These are phyloP conservation scores for Pan troglodytes DNA, from an alignment of 2,113 vertebrate species.

Conservation along the genomic window NHGRI_mPanTro3-v2.1_pri NC_072401.2:101617501-101618000, in stretches of 20 bases:
- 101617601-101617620: conserved; percentile 6
- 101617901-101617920: background rate
- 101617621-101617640: background rate
- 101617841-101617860: background rate
- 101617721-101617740: background rate
- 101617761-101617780: background rate
- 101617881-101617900: background rate
- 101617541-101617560: too few species aligned
- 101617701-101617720: background rate
- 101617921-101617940: background rate
- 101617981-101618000: background rate
- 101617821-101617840: background rate
- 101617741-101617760: background rate
- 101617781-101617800: background rate
- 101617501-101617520: too few species aligned
- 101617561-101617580: background rate
- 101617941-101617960: background rate
- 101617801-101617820: background rate
- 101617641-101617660: background rate
- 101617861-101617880: background rate
- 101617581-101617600: background rate
- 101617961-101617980: background rate
- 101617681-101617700: background rate
- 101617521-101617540: too few species aligned
- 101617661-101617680: background rate